These are phyloP conservation scores for Callyntrura sp. DNA, from an alignment of 2,888 invertebrate species.

Conservation along the genomic window DNA sequence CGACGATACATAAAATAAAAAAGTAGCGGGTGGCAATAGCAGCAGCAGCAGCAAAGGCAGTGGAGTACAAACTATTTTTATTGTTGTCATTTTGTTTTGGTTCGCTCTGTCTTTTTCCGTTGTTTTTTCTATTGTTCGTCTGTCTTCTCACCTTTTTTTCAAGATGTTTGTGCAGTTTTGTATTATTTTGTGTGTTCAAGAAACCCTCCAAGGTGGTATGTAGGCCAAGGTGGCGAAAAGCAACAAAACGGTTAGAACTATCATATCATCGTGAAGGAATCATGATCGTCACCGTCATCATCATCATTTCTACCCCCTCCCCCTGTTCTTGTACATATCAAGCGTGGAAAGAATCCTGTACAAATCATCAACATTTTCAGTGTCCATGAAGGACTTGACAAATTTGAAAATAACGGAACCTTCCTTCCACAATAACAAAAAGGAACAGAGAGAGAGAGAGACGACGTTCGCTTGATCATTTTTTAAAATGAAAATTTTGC, in stretches of 20 bases:
- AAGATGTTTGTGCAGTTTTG: neutral
- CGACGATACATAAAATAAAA: neutral
- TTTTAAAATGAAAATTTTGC: neutral
- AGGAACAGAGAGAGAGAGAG: neutral
- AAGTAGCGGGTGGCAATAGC: conserved; percentile 9
- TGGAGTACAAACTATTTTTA: too few relatives aligned
- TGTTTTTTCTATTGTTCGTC: conserved; percentile 20
- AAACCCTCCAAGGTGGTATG: conserved; percentile 3
- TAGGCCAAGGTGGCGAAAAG: conserved; percentile 47
- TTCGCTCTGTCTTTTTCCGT: conserved; percentile 28
- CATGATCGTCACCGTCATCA: neutral
- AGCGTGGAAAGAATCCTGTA: neutral
- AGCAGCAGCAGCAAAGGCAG: too few relatives aligned
- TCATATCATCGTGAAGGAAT: neutral
- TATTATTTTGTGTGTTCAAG: neutral
- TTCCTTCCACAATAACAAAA: conserved; percentile 3
- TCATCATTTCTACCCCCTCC: neutral
- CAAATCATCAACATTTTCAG: conserved; percentile 12
- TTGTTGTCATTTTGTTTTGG: conserved; percentile 28
- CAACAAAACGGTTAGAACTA: neutral
- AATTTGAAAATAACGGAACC: conserved; percentile 52
- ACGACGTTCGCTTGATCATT: neutral
- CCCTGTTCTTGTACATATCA: neutral
- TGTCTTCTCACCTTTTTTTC: neutral
- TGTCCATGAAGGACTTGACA: conserved; percentile 45